Evolutionary conservation across 2,113 vertebrate genomes (phyloP).

Genomic region (Calypte anna): DNA sequence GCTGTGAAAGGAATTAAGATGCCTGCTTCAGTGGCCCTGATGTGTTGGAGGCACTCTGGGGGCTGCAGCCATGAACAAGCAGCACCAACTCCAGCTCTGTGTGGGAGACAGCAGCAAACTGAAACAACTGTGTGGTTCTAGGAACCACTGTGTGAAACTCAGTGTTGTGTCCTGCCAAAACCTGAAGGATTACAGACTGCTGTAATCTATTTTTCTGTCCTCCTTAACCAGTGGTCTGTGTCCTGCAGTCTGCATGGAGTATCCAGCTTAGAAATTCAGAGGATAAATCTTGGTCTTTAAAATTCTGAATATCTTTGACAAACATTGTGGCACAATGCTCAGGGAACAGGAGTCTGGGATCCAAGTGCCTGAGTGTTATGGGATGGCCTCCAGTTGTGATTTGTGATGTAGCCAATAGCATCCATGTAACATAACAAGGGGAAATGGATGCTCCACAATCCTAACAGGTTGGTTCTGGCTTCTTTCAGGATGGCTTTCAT

Average conservation of each 20-base stretch:
- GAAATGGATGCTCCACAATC: background rate
- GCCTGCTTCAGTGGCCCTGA: background rate
- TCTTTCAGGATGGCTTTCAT: conserved; percentile 91
- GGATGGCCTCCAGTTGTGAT: background rate
- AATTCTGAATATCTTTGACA: background rate
- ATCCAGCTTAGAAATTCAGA: background rate
- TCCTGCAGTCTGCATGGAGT: background rate
- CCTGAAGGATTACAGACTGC: background rate
- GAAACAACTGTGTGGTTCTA: background rate
- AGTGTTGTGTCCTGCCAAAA: background rate
- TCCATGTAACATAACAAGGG: background rate
- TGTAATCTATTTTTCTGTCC: background rate
- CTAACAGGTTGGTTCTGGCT: background rate
- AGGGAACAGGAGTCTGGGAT: background rate
- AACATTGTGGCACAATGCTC: background rate
- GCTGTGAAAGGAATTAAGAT: background rate
- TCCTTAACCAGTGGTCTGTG: background rate
- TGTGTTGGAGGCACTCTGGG: background rate
- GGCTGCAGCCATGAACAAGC: background rate
- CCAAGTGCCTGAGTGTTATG: background rate
- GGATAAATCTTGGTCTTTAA: conserved; percentile 3
- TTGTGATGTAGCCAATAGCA: background rate
- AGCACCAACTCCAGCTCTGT: background rate
- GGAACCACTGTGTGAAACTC: background rate
- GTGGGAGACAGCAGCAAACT: conserved; percentile 3